phyloP scores from a whole-genome alignment of 2,113 vertebrate genomes.

The Gymnorhina tibicen region DNA sequence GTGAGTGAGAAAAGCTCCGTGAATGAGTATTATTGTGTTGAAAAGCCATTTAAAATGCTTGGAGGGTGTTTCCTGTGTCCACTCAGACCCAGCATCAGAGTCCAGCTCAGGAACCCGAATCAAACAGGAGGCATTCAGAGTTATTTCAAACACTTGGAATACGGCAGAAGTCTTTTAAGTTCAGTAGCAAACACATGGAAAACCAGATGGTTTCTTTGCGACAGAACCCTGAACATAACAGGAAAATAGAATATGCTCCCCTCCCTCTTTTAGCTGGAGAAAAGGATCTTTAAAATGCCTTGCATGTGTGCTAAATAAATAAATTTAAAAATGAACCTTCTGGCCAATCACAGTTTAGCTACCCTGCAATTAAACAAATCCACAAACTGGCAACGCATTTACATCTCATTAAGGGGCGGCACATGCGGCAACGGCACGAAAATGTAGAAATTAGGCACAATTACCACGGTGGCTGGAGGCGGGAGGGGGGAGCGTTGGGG shows the following conservation, averaged over 20 bases:
- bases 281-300: conserved; percentile 33
- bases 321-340: conserved; percentile 70
- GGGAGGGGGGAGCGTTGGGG: background rate
- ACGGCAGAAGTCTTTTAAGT: background rate
- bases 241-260: background rate
- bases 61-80: background rate
- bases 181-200: background rate
- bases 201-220: background rate
- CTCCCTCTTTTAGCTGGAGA: background rate
- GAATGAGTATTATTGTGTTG: background rate
- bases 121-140: background rate
- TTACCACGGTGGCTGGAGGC: conserved; percentile 70
- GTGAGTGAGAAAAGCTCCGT: background rate
- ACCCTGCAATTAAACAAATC: conserved; percentile 80
- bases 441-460: conserved; percentile 79
- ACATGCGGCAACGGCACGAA: conserved; percentile 72
- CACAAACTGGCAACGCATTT: conserved; percentile 72
- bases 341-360: conserved; percentile 69
- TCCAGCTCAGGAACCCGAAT: background rate
- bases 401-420: conserved; percentile 76
- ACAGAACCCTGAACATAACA: background rate
- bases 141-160: background rate
- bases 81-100: background rate
- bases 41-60: background rate
- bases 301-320: conserved; percentile 60